Percentiles rank a stretch among this genome's conserved stretches.
Evolutionary conservation across 1,140 invertebrate species (phyloP).

Genomic region (Lanistes nyassanus): DNA sequence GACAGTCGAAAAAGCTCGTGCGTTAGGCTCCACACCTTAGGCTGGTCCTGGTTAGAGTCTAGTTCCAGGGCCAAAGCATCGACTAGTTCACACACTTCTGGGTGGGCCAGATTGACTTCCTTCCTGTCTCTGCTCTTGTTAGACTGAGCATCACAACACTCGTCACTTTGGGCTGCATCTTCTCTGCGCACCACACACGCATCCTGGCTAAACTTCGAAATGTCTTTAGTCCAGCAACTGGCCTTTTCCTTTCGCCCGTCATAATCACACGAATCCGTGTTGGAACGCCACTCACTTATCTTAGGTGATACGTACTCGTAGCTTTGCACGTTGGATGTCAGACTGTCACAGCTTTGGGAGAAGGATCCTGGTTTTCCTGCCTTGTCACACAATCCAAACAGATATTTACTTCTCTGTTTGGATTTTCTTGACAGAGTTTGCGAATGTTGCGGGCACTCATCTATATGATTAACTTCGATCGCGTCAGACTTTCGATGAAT

Average conservation of each 20-base stretch:
- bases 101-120: conserved; percentile 6
- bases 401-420: conserved; percentile 27
- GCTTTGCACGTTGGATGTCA: conserved; percentile 47
- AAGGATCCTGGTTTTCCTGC: conserved; percentile 34
- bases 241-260: conserved; percentile 51
- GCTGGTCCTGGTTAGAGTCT: conserved; percentile 16
- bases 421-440: conserved; percentile 28
- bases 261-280: conserved; percentile 47
- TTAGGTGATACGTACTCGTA: conserved; percentile 51
- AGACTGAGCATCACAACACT: conserved; percentile 20
- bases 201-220: conserved; percentile 52
- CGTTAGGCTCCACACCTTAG: conserved; percentile 67
- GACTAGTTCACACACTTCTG: background rate
- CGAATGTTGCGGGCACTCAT: conserved; percentile 30
- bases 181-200: conserved; percentile 18
- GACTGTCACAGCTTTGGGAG: conserved; percentile 55
- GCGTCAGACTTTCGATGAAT: conserved; percentile 46
- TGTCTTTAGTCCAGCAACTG: conserved; percentile 55
- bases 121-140: conserved; percentile 14
- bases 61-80: background rate
- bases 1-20: conserved; percentile 72
- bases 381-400: conserved; percentile 34
- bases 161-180: conserved; percentile 11
- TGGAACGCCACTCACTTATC: conserved; percentile 51
- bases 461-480: conserved; percentile 36